Base-by-base conservation (phyloP, 2,888 invertebrate species). In the Corbicula japonica region DNA sequence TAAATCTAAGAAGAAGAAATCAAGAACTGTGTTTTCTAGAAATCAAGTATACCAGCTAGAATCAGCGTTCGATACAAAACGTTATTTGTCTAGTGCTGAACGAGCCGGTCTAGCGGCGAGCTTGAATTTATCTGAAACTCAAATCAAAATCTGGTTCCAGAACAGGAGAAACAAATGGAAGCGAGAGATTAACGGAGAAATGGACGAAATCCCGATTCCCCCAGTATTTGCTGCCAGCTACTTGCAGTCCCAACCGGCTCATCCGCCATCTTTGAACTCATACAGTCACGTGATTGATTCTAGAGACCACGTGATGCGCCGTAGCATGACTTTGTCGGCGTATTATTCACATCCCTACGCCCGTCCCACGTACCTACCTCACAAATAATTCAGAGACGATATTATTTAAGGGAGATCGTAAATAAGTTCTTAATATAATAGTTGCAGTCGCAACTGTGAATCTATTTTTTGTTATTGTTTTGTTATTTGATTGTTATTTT, bases 131-230 rank as follows among this genome's bases (percentile, higher is more conserved):
- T 83, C 83, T 0, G 83, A 83, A 63, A 80, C 83, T 1, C 83
- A 83, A 52, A 76, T 85, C 32, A 85, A 85, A 61, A 85, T 85
- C 56, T 85, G 85, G 85, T 85, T 85, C 48, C 85, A 85, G 69
- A 85, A 85, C 54, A 76, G 85, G 21, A 76, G 85, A 46, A 85
- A 85, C 65, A 85, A 85, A 66, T 85, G 85, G 85, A 85, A 85
- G 58, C 78, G 85, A 41, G 83, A 85, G 62, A 80, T 85, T 41
- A 80, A 80, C 34, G 77, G 81, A 30, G 85, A 85, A 46, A 78
- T 85, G 79, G 85, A 85, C 58, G 80, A 83, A 54, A 83, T 83
- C 48, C 78, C 83, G 18, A 62, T 83, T 2, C 76, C 78, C 15
- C 70, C 83, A 44, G 76, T 63, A 34, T 79, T 80, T 41, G 70